Evolutionary conservation across 2,888 invertebrate genomes (phyloP).

Genomic region (Melieria crassipennis): DNA sequence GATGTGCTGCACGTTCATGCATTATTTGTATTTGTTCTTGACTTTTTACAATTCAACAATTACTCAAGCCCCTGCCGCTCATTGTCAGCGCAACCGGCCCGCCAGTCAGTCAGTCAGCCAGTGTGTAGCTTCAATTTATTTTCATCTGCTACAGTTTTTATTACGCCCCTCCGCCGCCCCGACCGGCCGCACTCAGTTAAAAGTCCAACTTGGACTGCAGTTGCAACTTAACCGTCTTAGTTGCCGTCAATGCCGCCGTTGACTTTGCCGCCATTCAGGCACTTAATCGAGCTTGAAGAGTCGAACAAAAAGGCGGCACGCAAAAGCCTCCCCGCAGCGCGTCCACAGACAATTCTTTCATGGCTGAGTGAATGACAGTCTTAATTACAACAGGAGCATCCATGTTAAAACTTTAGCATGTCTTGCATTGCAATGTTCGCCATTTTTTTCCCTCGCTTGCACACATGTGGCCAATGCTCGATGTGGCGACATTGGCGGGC

Average conservation of each 20-base stretch:
- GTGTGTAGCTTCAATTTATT: slow-evolving; percentile 14
- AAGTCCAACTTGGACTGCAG: no score
- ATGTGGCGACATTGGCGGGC: not conserved
- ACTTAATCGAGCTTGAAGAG: slow-evolving; percentile 47
- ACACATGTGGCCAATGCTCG: not conserved
- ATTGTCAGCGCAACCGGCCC: not conserved
- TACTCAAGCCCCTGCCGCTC: slow-evolving; percentile 21
- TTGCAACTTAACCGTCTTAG: no score
- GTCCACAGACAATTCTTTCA: slow-evolving; percentile 20
- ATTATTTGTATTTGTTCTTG: slow-evolving; percentile 16
- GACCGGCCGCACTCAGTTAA: no score
- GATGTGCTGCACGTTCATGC: not conserved
- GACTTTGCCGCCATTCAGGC: slow-evolving; percentile 35
- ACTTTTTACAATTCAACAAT: slow-evolving; percentile 39
- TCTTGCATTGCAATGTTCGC: not conserved
- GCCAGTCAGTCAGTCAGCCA: not conserved
- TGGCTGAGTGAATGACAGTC: slow-evolving; percentile 44
- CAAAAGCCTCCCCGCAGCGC: not conserved
- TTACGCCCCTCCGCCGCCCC: no score
- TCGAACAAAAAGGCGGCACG: slow-evolving; percentile 9
- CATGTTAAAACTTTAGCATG: slow-evolving; percentile 10
- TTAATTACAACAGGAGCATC: slow-evolving; percentile 44
- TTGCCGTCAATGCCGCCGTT: not conserved
- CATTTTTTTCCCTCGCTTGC: not conserved
- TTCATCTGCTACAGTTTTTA: slow-evolving; percentile 11